These are phyloP conservation scores for Macrochelys suwanniensis DNA, from an alignment of 2,797 vertebrate genomes.

Conservation along the genomic window DNA sequence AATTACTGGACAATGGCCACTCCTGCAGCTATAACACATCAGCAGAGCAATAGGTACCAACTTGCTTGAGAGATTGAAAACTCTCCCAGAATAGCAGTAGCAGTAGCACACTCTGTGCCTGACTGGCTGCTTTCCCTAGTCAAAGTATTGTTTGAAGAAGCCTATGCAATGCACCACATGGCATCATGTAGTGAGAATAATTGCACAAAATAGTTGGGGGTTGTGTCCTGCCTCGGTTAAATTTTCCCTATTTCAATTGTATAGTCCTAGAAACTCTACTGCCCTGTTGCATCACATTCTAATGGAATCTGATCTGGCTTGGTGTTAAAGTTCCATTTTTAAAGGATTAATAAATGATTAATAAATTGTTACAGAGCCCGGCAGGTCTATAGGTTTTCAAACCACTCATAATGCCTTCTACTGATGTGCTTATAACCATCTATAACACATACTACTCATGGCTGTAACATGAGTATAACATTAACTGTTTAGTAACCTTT, in stretches of 20 bases:
- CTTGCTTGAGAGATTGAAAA: not conserved
- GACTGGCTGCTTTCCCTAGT: not conserved
- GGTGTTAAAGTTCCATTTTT: not conserved
- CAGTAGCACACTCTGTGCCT: not conserved
- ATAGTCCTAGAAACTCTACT: not conserved
- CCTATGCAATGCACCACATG: fast-evolving
- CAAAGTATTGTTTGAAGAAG: not conserved
- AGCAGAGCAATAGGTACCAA: not conserved
- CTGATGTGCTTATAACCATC: not conserved
- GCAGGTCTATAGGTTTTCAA: not conserved
- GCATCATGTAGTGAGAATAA: not conserved
- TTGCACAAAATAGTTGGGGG: not conserved
- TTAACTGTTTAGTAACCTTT: not conserved
- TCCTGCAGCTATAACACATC: not conserved
- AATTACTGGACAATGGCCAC: too few species aligned
- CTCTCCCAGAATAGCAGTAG: not conserved
- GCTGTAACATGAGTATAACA: not conserved
- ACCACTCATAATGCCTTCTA: not conserved
- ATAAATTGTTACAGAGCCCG: not conserved
- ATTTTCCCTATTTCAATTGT: not conserved
- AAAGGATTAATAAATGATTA: not conserved
- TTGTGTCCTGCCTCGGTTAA: not conserved
- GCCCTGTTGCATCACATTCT: not conserved
- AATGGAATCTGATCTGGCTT: not conserved
- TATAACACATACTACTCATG: not conserved